These are phyloP conservation scores for Lithobius niger DNA, from an alignment of 1,140 invertebrate genomes.

Conservation along the genomic window DNA sequence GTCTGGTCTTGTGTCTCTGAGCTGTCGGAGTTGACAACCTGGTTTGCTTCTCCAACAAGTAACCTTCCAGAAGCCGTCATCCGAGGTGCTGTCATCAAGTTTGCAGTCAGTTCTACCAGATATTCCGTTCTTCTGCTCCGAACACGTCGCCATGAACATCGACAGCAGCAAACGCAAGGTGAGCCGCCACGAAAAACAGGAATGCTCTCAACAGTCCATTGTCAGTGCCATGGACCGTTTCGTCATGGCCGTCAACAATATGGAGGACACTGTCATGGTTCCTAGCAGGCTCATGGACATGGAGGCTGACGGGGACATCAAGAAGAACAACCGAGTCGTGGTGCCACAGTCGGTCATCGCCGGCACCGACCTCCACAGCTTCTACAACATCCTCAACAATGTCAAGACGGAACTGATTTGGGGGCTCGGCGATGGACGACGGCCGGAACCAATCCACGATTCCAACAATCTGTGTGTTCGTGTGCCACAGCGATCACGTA, in stretches of 20 bases:
- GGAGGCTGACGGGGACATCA: slow-evolving; percentile 11
- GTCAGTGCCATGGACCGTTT: slow-evolving; percentile 78
- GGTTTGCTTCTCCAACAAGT: too few relatives aligned
- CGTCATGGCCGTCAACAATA: slow-evolving; percentile 68
- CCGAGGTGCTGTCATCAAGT: too few relatives aligned
- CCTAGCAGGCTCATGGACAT: slow-evolving; percentile 75
- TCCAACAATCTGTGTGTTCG: too few relatives aligned
- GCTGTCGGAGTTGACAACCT: too few relatives aligned
- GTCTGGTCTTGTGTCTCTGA: too few relatives aligned
- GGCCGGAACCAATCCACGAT: too few relatives aligned
- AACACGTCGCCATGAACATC: neutral
- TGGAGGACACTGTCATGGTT: slow-evolving; percentile 80
- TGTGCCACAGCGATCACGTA: slow-evolving; percentile 15
- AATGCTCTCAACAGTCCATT: slow-evolving; percentile 59
- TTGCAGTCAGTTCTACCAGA: too few relatives aligned
- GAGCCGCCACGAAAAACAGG: neutral
- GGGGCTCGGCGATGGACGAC: slow-evolving; percentile 33
- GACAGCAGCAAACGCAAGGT: neutral
- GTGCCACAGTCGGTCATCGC: slow-evolving; percentile 10
- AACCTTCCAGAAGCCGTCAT: too few relatives aligned
- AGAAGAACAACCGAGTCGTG: slow-evolving; percentile 2
- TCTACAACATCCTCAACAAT: slow-evolving; percentile 68
- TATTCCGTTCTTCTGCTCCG: too few relatives aligned
- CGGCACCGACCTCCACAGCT: slow-evolving; percentile 57
- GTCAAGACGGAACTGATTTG: slow-evolving; percentile 71